Base-by-base conservation (phyloP, 2,113 vertebrate species). In the Heterotis niloticus region DNA sequence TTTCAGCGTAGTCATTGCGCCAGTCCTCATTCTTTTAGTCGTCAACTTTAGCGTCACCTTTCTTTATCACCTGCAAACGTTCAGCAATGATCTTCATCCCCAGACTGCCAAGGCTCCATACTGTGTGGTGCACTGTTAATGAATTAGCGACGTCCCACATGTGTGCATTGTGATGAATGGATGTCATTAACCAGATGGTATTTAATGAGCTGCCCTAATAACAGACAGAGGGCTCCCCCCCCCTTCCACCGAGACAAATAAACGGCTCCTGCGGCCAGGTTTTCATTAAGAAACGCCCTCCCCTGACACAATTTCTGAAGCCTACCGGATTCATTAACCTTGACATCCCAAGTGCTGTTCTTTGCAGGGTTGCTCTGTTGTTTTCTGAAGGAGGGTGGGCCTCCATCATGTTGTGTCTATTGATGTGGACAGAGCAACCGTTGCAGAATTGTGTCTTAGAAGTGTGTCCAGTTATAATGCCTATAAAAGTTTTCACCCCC, bases 141-240 rank as follows among this genome's bases (percentile, higher is more conserved):
- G 18, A 78, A 70, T 78, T 70, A 62, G 56, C 56, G 13, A 26
- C 62, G 57, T 70, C 56, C 67, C 10, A 20, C 20, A 16, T 23
- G n/a, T 26, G 24, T 57, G 44, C 20, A 78, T 71, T 70, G 10
- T 70, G 56, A 62, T 78, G 77, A 71, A 70, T 69, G 77, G 28
- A 57, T 78, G 56, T 78, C 77, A 78, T 70, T 75, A 69, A 64
- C 66, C 77, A 71, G 65, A 78, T 78, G 77, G 67, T 24, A 68
- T 57, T 78, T 71, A 78, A 78, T 60, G 77, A 69, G 52, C 77
- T 78, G 65, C 52, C 16, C 51, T 59, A 54, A 59, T 78, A 78
- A 64, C 69, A 73, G 70, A 74, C 29, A 64, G 60, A 66, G 62
- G 18, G 10, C 56, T 56, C 23, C 16, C 1, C 54, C 51, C 54